Percentiles rank a stretch among this genome's conserved stretches.
phyloP scores from a whole-genome alignment of 2,113 vertebrate species.

The Anarhynchus alexandrinus region DNA sequence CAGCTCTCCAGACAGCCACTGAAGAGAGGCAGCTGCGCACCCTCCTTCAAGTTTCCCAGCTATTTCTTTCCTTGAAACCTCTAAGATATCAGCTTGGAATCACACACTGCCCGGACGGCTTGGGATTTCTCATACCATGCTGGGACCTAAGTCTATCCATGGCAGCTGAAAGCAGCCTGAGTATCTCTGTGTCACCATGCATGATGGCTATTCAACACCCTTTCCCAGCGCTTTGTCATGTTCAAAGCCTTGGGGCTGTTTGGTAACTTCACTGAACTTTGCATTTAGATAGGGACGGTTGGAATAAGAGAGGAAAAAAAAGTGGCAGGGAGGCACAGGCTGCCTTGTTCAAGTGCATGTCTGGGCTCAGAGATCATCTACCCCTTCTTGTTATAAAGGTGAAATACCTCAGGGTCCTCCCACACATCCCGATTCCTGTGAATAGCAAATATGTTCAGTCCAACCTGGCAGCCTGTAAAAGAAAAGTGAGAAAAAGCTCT shows the following conservation, averaged over 20 bases:
- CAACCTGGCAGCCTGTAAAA: conserved; percentile 43
- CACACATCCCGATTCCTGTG: conserved; percentile 71
- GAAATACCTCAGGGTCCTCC: conserved; percentile 73
- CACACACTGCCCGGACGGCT: not conserved
- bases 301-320: not conserved
- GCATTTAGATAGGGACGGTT: not conserved
- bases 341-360: not conserved
- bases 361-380: not conserved
- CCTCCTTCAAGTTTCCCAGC: not conserved
- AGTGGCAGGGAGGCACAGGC: not conserved
- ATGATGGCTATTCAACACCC: not conserved
- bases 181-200: not conserved
- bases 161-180: not conserved
- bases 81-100: not conserved
- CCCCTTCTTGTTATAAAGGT: not conserved
- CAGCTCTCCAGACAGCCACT: not conserved
- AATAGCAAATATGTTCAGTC: conserved; percentile 63
- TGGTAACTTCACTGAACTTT: not conserved
- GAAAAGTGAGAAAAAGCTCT: not conserved
- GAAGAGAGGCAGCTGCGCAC: not conserved
- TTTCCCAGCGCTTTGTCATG: not conserved
- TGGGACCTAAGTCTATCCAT: not conserved
- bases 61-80: not conserved
- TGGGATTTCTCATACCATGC: not conserved
- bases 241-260: not conserved